Evolutionary conservation across 2,113 vertebrate genomes (phyloP).

Genomic region (Megaceryle maxima): DNA sequence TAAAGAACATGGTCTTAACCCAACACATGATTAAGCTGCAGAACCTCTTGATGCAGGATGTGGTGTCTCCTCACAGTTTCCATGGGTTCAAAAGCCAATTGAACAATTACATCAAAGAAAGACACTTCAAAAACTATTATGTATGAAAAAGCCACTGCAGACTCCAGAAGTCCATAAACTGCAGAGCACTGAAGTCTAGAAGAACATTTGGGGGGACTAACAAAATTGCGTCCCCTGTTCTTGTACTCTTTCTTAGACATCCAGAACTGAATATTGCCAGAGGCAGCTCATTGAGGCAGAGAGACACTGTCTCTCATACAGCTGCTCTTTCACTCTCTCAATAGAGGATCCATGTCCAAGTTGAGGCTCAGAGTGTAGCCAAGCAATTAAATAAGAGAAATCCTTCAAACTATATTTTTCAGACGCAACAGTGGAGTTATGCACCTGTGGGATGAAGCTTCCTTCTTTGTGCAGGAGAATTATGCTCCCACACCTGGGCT

Average conservation of each 20-base stretch:
- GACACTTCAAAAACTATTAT: not conserved
- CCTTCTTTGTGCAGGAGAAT: slow-evolving; percentile 22
- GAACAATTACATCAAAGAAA: not conserved
- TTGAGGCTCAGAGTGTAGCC: not conserved
- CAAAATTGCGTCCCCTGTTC: not conserved
- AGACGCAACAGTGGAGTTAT: not conserved
- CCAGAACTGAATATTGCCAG: not conserved
- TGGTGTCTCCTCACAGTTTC: not conserved
- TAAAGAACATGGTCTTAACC: not conserved
- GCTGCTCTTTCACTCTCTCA: not conserved
- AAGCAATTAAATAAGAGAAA: slow-evolving; percentile 21
- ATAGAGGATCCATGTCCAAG: not conserved
- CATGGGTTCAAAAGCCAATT: not conserved
- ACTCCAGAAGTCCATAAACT: not conserved
- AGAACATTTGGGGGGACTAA: not conserved
- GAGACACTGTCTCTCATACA: not conserved
- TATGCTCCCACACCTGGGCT: slow-evolving; percentile 35
- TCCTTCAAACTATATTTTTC: slow-evolving; percentile 23
- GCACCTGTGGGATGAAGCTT: not conserved
- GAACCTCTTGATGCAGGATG: not conserved
- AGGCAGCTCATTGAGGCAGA: not conserved
- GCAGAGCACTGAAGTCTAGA: not conserved
- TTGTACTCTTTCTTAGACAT: not conserved
- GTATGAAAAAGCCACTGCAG: not conserved
- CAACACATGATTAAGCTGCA: not conserved